Evolutionary conservation across 2,797 vertebrate genomes (phyloP).

Genomic region (Enteromius mattozi): DNA sequence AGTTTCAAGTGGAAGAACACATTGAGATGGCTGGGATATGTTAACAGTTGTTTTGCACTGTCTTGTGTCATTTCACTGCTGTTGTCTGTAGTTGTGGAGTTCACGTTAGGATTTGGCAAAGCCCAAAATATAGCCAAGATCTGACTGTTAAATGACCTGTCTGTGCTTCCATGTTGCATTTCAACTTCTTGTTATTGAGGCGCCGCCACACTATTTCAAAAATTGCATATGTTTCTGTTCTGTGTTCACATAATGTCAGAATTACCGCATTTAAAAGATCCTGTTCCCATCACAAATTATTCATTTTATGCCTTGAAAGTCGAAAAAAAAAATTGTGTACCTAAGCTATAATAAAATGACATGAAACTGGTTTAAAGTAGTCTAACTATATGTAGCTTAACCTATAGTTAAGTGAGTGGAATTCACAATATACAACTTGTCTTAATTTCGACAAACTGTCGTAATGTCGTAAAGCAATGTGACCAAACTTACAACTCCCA

Average conservation of each 20-base stretch:
- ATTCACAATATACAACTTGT: not conserved
- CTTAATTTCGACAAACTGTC: not conserved
- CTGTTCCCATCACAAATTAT: not conserved
- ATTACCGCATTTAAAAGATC: not conserved
- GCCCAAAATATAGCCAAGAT: conserved; percentile 67
- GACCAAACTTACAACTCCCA: not conserved
- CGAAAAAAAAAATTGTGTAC: not conserved
- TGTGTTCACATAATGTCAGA: not conserved
- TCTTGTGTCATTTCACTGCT: conserved; percentile 48
- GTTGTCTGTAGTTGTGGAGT: conserved; percentile 63
- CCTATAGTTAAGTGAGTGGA: not conserved
- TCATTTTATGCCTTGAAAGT: not conserved
- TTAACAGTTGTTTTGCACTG: conserved; percentile 49
- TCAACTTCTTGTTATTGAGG: not conserved
- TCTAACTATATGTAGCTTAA: not conserved
- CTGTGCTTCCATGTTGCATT: conserved; percentile 39
- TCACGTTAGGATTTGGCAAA: conserved; percentile 70
- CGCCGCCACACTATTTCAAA: not conserved
- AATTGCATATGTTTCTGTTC: not conserved
- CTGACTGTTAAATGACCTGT: conserved; percentile 75
- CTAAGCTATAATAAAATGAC: not conserved
- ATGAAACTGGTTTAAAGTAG: not conserved
- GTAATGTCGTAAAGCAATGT: not conserved
- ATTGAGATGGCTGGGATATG: conserved; percentile 70
- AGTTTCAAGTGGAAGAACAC: conserved; percentile 66